Evolutionary conservation across 1,140 invertebrate genomes (phyloP), one percentile per base, ranked within the genome.

Genomic region (Riptortus pedestris): DNA sequence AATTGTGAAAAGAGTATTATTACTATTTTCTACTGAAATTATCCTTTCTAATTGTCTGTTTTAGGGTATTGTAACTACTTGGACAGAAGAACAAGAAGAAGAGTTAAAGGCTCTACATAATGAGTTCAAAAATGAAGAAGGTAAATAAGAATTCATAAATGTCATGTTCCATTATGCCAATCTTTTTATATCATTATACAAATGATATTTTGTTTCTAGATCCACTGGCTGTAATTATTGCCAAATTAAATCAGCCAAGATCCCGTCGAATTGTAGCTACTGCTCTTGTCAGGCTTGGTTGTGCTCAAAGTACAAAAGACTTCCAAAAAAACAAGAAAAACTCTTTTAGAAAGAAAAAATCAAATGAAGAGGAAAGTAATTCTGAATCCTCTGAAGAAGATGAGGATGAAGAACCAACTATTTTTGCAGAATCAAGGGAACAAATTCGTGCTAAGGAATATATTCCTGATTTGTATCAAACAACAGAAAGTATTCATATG

Each of bases 41-140:
- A n/a, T n/a, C n/a, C n/a, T n/a, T n/a, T n/a, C n/a, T n/a, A n/a
- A n/a, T n/a, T n/a, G n/a, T n/a, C n/a, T n/a, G n/a, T n/a, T n/a
- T n/a, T 22, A 66, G 65, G 60, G 60, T 51, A 62, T 51, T 33
- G 26, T 20, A 26, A 45, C 7, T n/a, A n/a, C 16, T 26, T 66
- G 57, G 62, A 63, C 48, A 5, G 28, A 55, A 45, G 65, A 66
- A n/a, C 48, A 64, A n/a, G 57, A 60, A 26, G 62, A 60, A 26
- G 62, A 66, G 43, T 38, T 66, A 26, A 38, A 45, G 43, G n/a
- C 31, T 12, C 27, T 66, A 26, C 64, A 59, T 62, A 24, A 66
- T 16, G 52, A 47, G n/a, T 51, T 33, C 24, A 63, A 59, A 43
- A 48, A 60, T 29, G 16, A 26, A 9, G 62, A 51, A 63, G 65